Percentiles rank a stretch among this genome's conserved stretches.
Evolutionary conservation across 2,797 vertebrate genomes (phyloP).

Genomic region (Lemur catta): DNA sequence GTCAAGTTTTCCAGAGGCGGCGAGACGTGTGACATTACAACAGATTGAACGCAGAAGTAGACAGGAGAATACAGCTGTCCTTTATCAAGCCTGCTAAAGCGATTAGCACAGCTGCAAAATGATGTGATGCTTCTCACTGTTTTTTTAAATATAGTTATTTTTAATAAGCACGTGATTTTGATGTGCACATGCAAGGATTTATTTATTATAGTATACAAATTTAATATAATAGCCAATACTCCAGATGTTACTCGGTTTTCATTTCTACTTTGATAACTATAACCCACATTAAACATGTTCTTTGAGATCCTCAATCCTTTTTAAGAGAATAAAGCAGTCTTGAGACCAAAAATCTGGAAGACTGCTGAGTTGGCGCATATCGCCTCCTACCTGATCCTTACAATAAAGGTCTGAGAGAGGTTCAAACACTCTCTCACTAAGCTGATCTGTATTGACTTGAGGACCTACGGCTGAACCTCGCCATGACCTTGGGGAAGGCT

Average conservation of each 20-base stretch:
- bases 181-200: not conserved
- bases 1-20: not conserved
- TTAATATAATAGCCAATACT: not conserved
- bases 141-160: not conserved
- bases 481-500: not conserved
- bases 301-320: not conserved
- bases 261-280: not conserved
- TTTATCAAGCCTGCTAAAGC: not conserved
- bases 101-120: not conserved
- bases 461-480: rapidly evolving
- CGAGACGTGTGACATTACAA: not conserved
- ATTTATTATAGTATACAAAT: not conserved
- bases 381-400: not conserved
- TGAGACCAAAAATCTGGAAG: not conserved
- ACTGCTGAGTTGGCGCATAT: rapidly evolving
- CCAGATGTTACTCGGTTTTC: not conserved
- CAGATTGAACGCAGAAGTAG: not conserved
- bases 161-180: not conserved
- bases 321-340: rapidly evolving
- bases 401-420: not conserved
- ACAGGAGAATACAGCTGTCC: not conserved
- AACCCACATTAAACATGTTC: not conserved
- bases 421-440: rapidly evolving
- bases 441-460: not conserved
- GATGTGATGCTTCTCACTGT: rapidly evolving